Evolutionary conservation across 2,113 vertebrate genomes (phyloP).

Genomic region (Halichoerus grypus): DNA sequence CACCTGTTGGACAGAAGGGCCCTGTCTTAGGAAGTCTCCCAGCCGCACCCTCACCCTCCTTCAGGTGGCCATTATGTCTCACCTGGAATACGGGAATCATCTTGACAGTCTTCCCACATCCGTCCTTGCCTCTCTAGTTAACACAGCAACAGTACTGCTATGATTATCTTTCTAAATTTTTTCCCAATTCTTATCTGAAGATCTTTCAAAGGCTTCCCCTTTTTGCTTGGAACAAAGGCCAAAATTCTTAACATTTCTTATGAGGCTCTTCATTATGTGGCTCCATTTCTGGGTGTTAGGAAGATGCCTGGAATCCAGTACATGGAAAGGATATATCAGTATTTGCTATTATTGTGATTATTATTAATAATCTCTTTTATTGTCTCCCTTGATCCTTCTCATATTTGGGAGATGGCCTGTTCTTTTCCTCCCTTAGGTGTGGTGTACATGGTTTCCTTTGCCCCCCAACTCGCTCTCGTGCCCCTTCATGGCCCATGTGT

Average conservation of each 20-base stretch:
- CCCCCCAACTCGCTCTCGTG: accelerated
- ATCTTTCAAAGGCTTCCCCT: neutral
- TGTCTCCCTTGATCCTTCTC: neutral
- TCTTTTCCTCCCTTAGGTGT: neutral
- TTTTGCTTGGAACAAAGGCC: neutral
- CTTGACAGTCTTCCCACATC: neutral
- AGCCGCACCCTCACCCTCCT: no score
- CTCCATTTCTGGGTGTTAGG: neutral
- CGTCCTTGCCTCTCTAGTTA: neutral
- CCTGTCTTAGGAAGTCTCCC: neutral
- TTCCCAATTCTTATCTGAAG: neutral
- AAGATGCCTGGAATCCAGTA: neutral
- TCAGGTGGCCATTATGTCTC: neutral
- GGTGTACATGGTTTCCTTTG: neutral
- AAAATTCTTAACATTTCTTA: neutral
- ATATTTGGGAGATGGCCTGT: neutral
- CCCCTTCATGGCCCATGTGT: neutral
- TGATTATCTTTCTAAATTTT: neutral
- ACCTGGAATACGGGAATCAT: neutral
- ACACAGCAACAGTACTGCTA: no score
- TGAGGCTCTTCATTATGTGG: neutral
- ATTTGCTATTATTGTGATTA: neutral
- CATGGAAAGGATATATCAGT: neutral
- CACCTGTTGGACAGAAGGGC: neutral
- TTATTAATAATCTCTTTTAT: neutral